Conservation (phyloP, 2,888 invertebrate genomes). For the Tetramorium bicarinatum region DNA sequence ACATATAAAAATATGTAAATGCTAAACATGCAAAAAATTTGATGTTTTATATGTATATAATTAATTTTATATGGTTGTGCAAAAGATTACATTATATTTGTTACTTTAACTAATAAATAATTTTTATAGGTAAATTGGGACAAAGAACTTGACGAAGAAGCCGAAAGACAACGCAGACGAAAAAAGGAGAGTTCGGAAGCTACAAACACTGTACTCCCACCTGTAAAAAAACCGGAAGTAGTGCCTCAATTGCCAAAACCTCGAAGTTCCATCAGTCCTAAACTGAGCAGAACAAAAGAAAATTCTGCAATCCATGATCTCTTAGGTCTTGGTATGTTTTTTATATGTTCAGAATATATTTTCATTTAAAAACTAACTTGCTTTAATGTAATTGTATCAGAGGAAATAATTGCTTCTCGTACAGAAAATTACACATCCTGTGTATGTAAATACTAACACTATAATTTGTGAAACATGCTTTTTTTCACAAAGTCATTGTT, state of each 20-base stretch:
- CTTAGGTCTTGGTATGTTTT: conserved; percentile 87
- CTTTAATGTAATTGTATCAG: background rate
- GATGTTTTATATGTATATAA: background rate
- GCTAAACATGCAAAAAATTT: background rate
- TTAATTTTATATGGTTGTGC: background rate
- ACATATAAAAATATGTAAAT: background rate
- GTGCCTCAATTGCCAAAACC: conserved; percentile 89
- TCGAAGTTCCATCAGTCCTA: conserved; percentile 86
- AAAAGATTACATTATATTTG: background rate
- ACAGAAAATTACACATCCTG: background rate
- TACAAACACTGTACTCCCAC: conserved; percentile 83
- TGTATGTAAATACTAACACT: background rate
- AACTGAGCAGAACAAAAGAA: conserved; percentile 80
- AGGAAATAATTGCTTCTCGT: background rate
- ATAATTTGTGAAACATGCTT: background rate
- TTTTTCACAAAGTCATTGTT: conserved; percentile 5
- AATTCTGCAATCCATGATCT: conserved; percentile 87
- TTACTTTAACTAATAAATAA: background rate
- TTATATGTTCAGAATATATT: background rate
- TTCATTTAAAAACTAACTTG: background rate
- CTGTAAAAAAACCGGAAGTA: conserved; percentile 85
- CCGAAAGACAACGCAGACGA: conserved; percentile 93
- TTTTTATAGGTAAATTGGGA: conserved; percentile 90
- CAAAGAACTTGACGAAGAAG: conserved; percentile 95
- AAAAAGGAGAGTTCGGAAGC: conserved; percentile 91